Evolutionary conservation across 1,140 invertebrate genomes (phyloP).

Genomic region (Bombus consobrinus): DNA sequence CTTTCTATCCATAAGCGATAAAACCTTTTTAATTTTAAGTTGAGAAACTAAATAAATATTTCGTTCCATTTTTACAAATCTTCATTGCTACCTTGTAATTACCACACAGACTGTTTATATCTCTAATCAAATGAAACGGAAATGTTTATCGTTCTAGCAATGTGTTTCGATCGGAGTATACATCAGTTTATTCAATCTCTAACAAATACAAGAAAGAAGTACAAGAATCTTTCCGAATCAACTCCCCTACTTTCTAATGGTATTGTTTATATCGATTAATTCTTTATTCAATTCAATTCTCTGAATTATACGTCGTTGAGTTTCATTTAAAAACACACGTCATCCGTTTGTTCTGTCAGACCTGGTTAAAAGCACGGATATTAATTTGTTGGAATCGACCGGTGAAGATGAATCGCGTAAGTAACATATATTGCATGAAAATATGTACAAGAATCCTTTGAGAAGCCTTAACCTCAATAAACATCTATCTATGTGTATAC

Average conservation of each 20-base stretch:
- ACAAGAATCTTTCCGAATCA: constrained; percentile 75
- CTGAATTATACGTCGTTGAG: background rate
- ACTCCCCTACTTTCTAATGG: constrained; percentile 74
- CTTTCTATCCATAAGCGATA: background rate
- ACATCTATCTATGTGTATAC: too few species aligned
- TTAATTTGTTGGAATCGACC: constrained; percentile 26
- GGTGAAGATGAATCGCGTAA: constrained; percentile 61
- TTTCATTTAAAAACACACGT: constrained; percentile 30
- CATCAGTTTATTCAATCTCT: constrained; percentile 68
- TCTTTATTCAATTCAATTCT: constrained; percentile 6
- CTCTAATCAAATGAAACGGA: background rate
- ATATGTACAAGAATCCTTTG: background rate
- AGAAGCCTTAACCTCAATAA: too few species aligned
- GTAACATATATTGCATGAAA: background rate
- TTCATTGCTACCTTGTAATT: background rate
- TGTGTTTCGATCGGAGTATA: constrained; percentile 79
- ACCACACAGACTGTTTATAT: background rate
- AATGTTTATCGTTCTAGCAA: constrained; percentile 72
- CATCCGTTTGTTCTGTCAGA: constrained; percentile 33
- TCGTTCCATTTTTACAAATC: background rate
- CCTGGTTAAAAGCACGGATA: constrained; percentile 36
- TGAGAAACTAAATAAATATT: background rate
- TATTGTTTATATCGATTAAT: constrained; percentile 30
- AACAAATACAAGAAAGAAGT: constrained; percentile 66
- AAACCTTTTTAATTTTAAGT: background rate